phyloP scores from a whole-genome alignment of 2,113 vertebrate genomes.

The Pelecanus crispus region DNA sequence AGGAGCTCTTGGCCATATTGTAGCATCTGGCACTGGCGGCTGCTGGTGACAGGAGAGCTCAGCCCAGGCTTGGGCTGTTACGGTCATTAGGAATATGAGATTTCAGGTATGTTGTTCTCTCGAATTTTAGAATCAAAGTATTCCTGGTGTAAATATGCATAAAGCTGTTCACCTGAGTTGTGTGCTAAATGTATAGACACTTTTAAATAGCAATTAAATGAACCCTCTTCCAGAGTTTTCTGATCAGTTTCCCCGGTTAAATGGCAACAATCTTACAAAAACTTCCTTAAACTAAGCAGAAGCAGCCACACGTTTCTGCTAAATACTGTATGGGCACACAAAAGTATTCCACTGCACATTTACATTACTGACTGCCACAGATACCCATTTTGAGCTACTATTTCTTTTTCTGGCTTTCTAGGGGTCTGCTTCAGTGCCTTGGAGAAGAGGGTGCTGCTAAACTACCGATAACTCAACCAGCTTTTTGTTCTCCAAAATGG shows the following conservation, averaged over 20 bases:
- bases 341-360: background rate
- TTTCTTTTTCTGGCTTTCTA: background rate
- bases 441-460: background rate
- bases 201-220: background rate
- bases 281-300: background rate
- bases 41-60: background rate
- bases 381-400: accelerated
- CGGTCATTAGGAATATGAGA: background rate
- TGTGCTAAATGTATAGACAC: background rate
- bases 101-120: background rate
- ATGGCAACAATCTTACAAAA: background rate
- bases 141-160: background rate
- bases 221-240: background rate
- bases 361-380: background rate
- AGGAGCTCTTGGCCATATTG: slow-evolving; percentile 9
- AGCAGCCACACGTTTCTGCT: background rate
- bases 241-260: background rate
- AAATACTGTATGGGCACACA: background rate
- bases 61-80: background rate
- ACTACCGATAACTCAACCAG: background rate
- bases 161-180: background rate
- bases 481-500: background rate
- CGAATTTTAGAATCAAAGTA: background rate
- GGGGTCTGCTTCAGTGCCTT: background rate
- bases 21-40: background rate